Base-by-base conservation (phyloP, 2,888 invertebrate genomes). In the Sialis fuliginosa region DNA sequence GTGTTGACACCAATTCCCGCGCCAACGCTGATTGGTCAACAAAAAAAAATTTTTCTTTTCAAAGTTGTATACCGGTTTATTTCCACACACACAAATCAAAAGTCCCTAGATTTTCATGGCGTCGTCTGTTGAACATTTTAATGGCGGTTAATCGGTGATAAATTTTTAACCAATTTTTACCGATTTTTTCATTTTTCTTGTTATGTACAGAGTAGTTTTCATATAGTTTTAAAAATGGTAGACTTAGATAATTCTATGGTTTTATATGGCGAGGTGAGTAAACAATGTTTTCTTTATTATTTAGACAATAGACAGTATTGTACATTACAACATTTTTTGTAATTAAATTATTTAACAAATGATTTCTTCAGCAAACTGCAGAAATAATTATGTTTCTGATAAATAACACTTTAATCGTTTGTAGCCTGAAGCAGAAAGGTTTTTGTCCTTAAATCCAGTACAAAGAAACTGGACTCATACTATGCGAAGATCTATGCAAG, bases 401-500 rank as follows among this genome's bases (percentile, higher is more conserved):
- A 22, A 22, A 22, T 22, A 22, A 22, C 22, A 22, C 22, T 22
- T 22, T 2, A 22, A 22, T 22, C 12, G 4, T 10, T 37, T 37
- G n/a, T 8, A 37, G 37, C 37, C 37, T 37, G 37, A 37, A 37
- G 12, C 37, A 37, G 37, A 37, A 37, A 37, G n/a, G 12, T 37
- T 37, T 37, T 37, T 37, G 7, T 34, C 44, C 9, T 39, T 30
- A 10, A 5, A 39, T 30, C 10, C 35, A 39, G 22, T 13, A 10
- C 9, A 34, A 8, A 30, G 39, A 31, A 45, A 31, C 39, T 45
- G 45, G 45, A 57, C 54, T 5, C 64, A 65, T 49, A 53, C 55
- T 6, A 64, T 64, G 63, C 54, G 65, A 43, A 52, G 65, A 44
- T 64, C 62, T 48, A 69, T 69, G 70, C 71, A 77, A 67, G 79